Conservation (phyloP, 2,113 vertebrate genomes). For the Tyrannus savana region DNA sequence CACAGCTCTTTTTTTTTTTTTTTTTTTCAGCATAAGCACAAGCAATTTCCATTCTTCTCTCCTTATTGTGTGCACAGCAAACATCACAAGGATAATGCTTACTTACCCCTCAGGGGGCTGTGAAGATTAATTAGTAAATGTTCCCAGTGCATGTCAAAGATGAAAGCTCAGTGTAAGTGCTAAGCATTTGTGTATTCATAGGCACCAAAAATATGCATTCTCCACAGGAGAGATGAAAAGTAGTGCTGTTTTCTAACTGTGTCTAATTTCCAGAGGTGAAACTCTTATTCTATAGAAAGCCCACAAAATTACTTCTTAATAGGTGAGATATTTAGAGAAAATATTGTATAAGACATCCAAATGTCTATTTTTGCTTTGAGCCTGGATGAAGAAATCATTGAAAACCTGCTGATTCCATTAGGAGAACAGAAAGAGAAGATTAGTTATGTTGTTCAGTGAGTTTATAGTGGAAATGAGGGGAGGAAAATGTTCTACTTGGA, state of each 20-base stretch:
- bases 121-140: slow-evolving; percentile 47
- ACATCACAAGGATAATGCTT: not conserved
- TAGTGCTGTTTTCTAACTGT: not conserved
- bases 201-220: not conserved
- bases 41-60: not conserved
- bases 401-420: not conserved
- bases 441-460: not conserved
- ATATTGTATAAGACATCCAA: not conserved
- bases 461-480: not conserved
- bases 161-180: slow-evolving; percentile 2
- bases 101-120: not conserved
- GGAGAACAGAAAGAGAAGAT: not conserved
- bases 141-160: not conserved
- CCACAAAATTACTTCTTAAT: not conserved
- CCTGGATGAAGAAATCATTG: not conserved
- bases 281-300: not conserved
- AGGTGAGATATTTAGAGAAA: not conserved
- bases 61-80: not conserved
- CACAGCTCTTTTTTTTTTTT: not conserved
- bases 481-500: not conserved
- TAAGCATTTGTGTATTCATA: not conserved
- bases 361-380: not conserved
- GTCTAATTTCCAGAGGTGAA: not conserved
- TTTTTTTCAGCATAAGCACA: not conserved
- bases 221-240: not conserved